Percentiles rank a stretch among this genome's conserved stretches.
These are phyloP conservation scores for Petaurus breviceps DNA, from an alignment of 2,113 vertebrate genomes.

Conservation along the genomic window DNA sequence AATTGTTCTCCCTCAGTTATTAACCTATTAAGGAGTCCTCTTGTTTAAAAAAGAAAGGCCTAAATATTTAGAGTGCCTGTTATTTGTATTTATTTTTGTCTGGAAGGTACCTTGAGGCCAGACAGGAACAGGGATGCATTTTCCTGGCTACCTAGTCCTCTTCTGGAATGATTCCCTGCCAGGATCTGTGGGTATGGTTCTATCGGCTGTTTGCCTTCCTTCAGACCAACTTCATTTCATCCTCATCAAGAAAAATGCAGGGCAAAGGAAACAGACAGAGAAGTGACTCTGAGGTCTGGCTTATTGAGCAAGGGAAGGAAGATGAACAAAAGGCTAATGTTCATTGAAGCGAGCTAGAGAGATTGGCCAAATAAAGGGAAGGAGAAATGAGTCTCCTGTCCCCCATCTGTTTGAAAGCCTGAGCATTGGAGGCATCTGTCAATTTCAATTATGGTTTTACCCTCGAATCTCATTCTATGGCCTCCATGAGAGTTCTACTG, in stretches of 20 bases:
- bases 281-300: not conserved
- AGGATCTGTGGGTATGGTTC: not conserved
- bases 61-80: not conserved
- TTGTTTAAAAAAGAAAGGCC: not conserved
- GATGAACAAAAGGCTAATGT: not conserved
- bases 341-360: constrained; percentile 32
- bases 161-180: not conserved
- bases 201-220: too few species aligned
- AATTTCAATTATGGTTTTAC: not conserved
- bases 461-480: not conserved
- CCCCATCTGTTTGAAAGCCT: not conserved
- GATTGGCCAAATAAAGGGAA: not conserved
- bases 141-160: not conserved
- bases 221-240: rapidly evolving
- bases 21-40: not conserved
- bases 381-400: not conserved
- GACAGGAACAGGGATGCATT: not conserved
- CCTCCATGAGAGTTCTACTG: not conserved
- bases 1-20: not conserved
- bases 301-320: not conserved
- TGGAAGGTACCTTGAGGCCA: not conserved
- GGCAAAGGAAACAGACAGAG: not conserved
- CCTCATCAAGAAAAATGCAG: not conserved
- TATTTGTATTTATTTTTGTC: not conserved
- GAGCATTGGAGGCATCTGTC: not conserved